Evolutionary conservation across 2,797 vertebrate genomes (phyloP).

Genomic region (Sandelia bainsii): DNA sequence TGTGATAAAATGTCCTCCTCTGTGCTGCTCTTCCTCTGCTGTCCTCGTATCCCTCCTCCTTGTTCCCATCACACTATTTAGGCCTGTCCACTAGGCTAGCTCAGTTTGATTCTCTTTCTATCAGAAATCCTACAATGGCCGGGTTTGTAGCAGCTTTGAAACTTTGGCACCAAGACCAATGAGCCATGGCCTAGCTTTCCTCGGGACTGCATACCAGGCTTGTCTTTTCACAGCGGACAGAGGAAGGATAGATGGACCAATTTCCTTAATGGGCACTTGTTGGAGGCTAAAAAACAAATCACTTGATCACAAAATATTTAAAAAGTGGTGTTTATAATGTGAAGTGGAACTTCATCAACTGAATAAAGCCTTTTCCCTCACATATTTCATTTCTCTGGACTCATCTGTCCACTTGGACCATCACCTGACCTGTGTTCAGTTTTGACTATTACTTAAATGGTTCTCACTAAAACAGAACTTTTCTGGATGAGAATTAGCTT

Average conservation of each 20-base stretch:
- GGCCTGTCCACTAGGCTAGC: constrained; percentile 58
- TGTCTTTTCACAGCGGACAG: constrained; percentile 52
- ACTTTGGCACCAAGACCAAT: constrained; percentile 62
- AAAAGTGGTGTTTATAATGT: not conserved
- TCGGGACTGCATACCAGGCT: constrained; percentile 48
- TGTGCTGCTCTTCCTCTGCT: constrained; percentile 77
- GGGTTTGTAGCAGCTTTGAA: constrained; percentile 73
- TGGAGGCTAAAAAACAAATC: not conserved
- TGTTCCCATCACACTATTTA: constrained; percentile 66
- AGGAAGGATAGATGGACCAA: constrained; percentile 43
- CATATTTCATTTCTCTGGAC: no score
- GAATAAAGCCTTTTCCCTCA: no score
- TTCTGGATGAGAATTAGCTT: no score
- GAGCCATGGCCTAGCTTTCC: constrained; percentile 22
- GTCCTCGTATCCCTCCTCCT: constrained; percentile 52
- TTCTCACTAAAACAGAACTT: no score
- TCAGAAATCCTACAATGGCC: constrained; percentile 68
- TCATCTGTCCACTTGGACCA: no score
- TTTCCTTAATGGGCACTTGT: constrained; percentile 35
- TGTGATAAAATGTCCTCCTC: constrained; percentile 77
- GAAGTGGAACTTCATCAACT: no score
- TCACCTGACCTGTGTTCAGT: no score
- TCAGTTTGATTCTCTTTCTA: constrained; percentile 52
- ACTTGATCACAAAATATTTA: not conserved
- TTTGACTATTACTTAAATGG: no score